Evolutionary conservation across 1,140 invertebrate species (phyloP), one percentile per base, ranked within the genome.

Genomic region (Oscheius sp.): DNA sequence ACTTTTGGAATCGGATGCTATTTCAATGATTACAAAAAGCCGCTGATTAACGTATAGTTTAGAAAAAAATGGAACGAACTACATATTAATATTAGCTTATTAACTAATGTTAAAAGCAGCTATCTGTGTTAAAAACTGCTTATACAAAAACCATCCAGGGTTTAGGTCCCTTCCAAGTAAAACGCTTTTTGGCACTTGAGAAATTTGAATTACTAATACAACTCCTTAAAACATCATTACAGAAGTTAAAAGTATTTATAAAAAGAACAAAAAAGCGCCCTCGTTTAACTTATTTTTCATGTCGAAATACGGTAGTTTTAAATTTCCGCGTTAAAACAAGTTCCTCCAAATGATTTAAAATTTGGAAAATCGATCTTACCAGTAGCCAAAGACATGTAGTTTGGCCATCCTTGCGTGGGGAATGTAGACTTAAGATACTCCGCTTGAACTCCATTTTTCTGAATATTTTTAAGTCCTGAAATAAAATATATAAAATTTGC

Each of bases 401-500:
- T 84, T n/a, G 81, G 81, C 73, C 83, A 85, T 13, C 61, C 73
- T 35, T 81, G 79, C 13, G 81, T 84, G 45, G 81, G 81, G 67
- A 85, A 83, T 7, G 80, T 76, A 0, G 83, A 78, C 46, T 73
- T 80, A 42, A 83, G 45, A 36, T 79, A 82, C 23, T 79, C 76
- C 3, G 79, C 79, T 46, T 79, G 75, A 10, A 80, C 77, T 28
- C 81, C 81, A 63, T 83, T 76, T 28, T 68, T 23, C 34, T 76
- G 31, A 20, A 84, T 58, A 7, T 59, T 32, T 13, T 45, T 46
- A n/a, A 65, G 55, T 18, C 64, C 64, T 73, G 31, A 49, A 34
- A 31, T 23, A 36, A 46, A 4, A 0, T 15, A 38, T 1, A 42
- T 26, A 7, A 1, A 1, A 20, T n/a, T 29, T 1, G 20, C 1